phyloP scores from a whole-genome alignment of 2,888 invertebrate genomes.

The Euzetes globulus region DNA sequence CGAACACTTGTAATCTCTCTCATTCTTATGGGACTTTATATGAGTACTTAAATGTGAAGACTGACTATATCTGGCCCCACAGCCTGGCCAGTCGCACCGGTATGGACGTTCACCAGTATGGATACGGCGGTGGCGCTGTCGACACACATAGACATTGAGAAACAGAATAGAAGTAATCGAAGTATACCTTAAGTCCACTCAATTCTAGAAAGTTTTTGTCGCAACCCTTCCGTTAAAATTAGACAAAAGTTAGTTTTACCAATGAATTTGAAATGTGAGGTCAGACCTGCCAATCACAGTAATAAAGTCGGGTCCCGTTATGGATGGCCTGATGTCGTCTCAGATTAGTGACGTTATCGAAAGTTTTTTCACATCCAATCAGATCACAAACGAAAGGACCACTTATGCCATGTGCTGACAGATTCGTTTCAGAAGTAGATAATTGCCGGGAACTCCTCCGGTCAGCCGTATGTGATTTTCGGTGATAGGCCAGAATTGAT shows the following conservation, averaged over 20 bases:
- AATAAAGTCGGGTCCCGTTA: slow-evolving; percentile 7
- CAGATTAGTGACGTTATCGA: slow-evolving; percentile 10
- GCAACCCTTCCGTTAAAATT: neutral
- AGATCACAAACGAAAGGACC: neutral
- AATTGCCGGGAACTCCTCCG: neutral
- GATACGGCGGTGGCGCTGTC: neutral
- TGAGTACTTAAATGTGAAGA: slow-evolving; percentile 29
- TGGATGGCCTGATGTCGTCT: slow-evolving; percentile 16
- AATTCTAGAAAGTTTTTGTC: slow-evolving; percentile 15
- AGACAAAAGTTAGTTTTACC: neutral
- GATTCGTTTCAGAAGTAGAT: neutral
- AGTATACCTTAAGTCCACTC: neutral
- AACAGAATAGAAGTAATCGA: neutral
- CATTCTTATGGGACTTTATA: slow-evolving; percentile 12
- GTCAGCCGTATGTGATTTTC: neutral
- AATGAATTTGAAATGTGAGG: neutral
- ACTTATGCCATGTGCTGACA: neutral
- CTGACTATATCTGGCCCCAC: slow-evolving; percentile 26
- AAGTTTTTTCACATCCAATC: neutral
- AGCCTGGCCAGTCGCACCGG: slow-evolving; percentile 31
- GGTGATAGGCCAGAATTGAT: neutral
- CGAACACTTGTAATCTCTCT: slow-evolving; percentile 10
- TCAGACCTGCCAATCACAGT: slow-evolving; percentile 22
- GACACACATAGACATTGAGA: neutral
- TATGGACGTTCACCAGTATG: slow-evolving; percentile 31